These are phyloP conservation scores for Macrophya annulata DNA, from an alignment of 2,888 invertebrate species.

Conservation along the genomic window DNA sequence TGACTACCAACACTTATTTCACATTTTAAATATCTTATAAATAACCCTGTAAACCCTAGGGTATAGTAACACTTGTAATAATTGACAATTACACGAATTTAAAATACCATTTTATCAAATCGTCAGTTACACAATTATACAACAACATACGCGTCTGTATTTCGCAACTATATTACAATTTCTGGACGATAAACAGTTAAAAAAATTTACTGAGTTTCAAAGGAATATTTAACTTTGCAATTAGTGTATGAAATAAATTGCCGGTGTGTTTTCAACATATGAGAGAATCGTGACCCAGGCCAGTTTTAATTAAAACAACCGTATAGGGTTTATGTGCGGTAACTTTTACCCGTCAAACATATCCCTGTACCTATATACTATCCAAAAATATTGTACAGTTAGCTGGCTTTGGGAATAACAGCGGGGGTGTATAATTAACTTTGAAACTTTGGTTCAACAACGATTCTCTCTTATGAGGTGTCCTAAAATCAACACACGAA, in stretches of 20 bases:
- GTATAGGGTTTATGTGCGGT: neutral
- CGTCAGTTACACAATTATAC: neutral
- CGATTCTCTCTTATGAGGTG: neutral
- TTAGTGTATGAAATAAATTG: neutral
- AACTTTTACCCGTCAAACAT: conserved; percentile 7
- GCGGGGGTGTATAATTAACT: neutral
- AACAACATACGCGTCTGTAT: neutral
- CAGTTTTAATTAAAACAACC: conserved; percentile 15
- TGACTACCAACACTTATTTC: no score
- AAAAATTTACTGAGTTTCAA: neutral
- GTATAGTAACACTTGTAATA: no score
- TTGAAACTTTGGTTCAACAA: conserved; percentile 3
- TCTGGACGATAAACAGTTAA: neutral
- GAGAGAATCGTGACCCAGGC: neutral
- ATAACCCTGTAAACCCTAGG: no score
- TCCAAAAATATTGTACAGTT: neutral
- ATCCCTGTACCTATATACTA: neutral
- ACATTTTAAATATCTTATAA: no score
- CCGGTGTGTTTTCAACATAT: neutral
- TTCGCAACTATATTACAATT: neutral
- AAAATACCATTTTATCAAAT: neutral
- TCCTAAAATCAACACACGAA: neutral
- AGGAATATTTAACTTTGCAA: neutral
- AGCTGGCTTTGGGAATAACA: neutral
- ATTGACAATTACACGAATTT: no score